Percentiles rank a stretch among this genome's conserved stretches.
Conservation (phyloP, 1,140 invertebrate genomes). For the Psilanteris sp. region DNA sequence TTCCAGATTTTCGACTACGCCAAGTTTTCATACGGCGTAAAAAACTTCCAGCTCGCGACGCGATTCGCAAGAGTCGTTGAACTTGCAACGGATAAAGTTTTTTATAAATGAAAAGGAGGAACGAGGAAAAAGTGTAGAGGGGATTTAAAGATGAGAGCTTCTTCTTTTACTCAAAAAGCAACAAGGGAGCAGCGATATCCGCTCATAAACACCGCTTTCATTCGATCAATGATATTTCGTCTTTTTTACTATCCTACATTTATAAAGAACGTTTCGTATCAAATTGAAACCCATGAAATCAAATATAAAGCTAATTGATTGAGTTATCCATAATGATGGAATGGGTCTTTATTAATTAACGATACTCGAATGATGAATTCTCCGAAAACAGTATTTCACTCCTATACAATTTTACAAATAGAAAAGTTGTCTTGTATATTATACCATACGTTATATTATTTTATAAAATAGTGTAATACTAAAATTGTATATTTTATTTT, state of each 20-base stretch:
- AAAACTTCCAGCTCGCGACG: slow-evolving; percentile 48
- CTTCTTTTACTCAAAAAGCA: slow-evolving; percentile 35
- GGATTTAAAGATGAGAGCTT: slow-evolving; percentile 27
- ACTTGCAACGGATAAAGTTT: slow-evolving; percentile 57
- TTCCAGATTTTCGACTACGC: slow-evolving; percentile 62
- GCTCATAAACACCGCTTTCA: slow-evolving; percentile 50
- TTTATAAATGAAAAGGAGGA: slow-evolving; percentile 40
- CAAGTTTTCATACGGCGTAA: slow-evolving; percentile 51
- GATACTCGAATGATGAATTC: too few relatives aligned
- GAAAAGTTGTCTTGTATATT: too few relatives aligned
- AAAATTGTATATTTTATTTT: too few relatives aligned
- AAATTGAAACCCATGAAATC: slow-evolving; percentile 10
- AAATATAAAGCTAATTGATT: too few relatives aligned
- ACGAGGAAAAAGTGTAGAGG: slow-evolving; percentile 14
- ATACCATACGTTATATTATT: too few relatives aligned
- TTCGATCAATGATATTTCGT: slow-evolving; percentile 24
- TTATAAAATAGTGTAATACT: too few relatives aligned
- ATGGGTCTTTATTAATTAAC: too few relatives aligned
- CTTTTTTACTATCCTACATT: background rate
- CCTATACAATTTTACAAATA: too few relatives aligned
- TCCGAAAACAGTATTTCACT: too few relatives aligned
- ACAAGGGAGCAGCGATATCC: slow-evolving; percentile 47
- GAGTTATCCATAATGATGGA: too few relatives aligned
- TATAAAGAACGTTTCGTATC: background rate
- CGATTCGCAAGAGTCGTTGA: slow-evolving; percentile 49